Percentiles rank a stretch among this genome's conserved stretches.
phyloP scores from a whole-genome alignment of 2,113 vertebrate species.

The Cyanoderma ruficeps region DNA sequence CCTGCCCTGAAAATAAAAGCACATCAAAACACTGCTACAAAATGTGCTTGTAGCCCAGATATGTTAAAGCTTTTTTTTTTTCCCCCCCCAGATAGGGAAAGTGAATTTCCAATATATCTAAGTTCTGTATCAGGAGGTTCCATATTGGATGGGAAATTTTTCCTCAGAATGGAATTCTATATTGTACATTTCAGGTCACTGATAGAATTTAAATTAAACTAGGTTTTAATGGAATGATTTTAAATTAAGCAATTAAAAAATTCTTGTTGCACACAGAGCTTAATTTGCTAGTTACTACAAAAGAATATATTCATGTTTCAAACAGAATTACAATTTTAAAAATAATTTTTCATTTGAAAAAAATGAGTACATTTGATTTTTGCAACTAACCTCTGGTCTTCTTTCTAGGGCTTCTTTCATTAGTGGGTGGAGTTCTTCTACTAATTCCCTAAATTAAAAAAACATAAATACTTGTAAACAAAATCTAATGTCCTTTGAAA shows the following conservation, averaged over 20 bases:
- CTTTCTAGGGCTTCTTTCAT: slow-evolving; percentile 99
- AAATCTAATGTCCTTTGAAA: neutral
- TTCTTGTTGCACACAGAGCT: neutral
- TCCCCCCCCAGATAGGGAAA: neutral
- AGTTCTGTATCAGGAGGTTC: neutral
- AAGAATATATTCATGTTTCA: neutral
- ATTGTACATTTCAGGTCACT: neutral
- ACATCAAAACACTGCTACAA: neutral
- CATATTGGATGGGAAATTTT: neutral
- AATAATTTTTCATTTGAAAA: neutral
- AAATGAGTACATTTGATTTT: neutral
- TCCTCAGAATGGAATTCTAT: neutral
- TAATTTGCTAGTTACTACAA: neutral
- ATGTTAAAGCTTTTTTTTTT: neutral
- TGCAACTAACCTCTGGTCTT: slow-evolving; percentile 89
- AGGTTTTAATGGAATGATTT: neutral
- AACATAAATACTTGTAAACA: neutral
- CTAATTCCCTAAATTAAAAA: slow-evolving; percentile 84
- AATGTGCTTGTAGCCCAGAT: neutral
- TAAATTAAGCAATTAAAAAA: neutral
- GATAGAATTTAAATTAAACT: neutral
- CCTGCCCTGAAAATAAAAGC: neutral
- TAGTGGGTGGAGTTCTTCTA: slow-evolving; percentile 96
- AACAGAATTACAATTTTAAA: neutral
- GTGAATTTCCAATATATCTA: neutral